These are phyloP conservation scores for Oryzias dopingdopingensis DNA, from an alignment of 2,797 vertebrate species.

Conservation along the genomic window DNA sequence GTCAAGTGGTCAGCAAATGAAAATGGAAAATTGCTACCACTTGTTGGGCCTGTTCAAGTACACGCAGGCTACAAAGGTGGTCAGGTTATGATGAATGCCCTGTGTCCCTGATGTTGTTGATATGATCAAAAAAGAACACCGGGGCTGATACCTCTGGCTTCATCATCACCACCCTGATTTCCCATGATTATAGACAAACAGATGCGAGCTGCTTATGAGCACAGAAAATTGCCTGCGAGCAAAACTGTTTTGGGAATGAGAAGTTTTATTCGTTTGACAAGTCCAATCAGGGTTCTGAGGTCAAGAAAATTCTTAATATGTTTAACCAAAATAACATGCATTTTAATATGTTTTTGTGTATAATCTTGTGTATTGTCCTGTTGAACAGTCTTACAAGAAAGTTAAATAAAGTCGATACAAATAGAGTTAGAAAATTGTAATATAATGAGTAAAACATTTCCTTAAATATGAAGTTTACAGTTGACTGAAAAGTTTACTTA, in stretches of 20 bases:
- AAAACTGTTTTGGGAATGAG: conserved; percentile 66
- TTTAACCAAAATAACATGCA: conserved; percentile 51
- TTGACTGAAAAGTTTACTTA: background rate
- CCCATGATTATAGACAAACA: conserved; percentile 53
- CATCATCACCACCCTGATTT: conserved; percentile 22
- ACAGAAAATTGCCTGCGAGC: conserved; percentile 62
- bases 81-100: conserved; percentile 72
- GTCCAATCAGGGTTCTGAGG: conserved; percentile 57
- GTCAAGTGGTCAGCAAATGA: conserved; percentile 86
- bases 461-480: background rate
- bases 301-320: conserved; percentile 42
- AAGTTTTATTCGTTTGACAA: conserved; percentile 53
- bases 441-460: background rate
- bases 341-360: conserved; percentile 46
- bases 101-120: conserved; percentile 67
- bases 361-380: conserved; percentile 1
- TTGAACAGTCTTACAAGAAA: background rate
- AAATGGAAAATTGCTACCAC: conserved; percentile 83
- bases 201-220: conserved; percentile 43
- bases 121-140: conserved; percentile 68
- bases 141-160: conserved; percentile 10
- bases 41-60: conserved; percentile 73
- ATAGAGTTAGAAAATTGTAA: background rate
- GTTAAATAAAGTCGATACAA: background rate
- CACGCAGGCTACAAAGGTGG: conserved; percentile 63